Evolutionary conservation across 92 coral and sea anemone species (phyloP), one percentile per base, ranked within the genome.

Genomic region (Siderastrea radians): DNA sequence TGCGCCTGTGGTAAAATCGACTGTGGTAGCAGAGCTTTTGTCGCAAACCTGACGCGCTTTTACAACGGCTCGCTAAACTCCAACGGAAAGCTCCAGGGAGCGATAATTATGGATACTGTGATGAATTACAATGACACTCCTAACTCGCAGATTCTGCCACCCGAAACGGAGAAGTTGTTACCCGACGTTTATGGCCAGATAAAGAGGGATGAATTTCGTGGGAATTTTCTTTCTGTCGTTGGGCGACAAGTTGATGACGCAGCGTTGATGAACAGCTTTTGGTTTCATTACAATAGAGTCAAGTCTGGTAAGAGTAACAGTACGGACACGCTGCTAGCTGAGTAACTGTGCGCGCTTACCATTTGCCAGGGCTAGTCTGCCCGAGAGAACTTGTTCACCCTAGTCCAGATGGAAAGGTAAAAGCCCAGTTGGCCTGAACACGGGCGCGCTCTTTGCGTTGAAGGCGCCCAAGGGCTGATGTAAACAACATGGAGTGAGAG

Each of bases 41-140:
- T 92, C 67, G 72, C 67, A 84, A 94, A 94, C 88, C 71, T 94
- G 46, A 92, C 95, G 15, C 84, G 61, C 14, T 87, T 81, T 68
- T 91, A 88, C 76, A 87, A 87, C 49, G 78, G 67, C 51, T 80
- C 89, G 0, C 78, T 88, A 3, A 38, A 5, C 44, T 83, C 93
- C 9, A 80, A 86, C 59, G 96, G 94, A 17, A 81, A 75, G 7
- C 70, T 95, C 12, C 90, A 95, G 68, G 98, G 98, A 51, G 98
- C 98, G 58, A 55, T 95, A 5, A 87, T 95, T 54, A 86, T 95
- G 91, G 98, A 95, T 46, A 90, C 95, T 19, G 82, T 93, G 55
- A 81, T 93, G 84, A 92, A 95, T 77, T 88, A 90, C 82, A 88
- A 95, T 59, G 43, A 83, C 72, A 91, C 92, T 48, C 84, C 90